Percentiles rank a stretch among this genome's conserved stretches.
Conservation (phyloP, 2,113 vertebrate species). For the Podiceps cristatus region DNA sequence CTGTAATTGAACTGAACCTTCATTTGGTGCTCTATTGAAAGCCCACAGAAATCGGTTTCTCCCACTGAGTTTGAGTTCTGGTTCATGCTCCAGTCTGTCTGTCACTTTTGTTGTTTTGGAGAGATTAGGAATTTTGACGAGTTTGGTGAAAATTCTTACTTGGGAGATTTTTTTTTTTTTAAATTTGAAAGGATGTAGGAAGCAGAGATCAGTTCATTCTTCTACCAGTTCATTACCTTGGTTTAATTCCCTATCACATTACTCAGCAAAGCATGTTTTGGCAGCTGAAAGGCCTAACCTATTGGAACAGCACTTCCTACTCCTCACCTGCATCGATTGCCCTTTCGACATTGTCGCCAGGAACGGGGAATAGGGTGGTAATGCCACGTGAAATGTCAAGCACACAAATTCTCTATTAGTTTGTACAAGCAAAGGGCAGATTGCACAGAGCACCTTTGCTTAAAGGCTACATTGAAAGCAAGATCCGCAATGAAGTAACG, state of each 20-base stretch:
- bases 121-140: not conserved
- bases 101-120: not conserved
- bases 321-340: not conserved
- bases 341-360: not conserved
- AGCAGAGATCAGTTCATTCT: not conserved
- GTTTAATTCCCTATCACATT: not conserved
- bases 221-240: not conserved
- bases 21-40: not conserved
- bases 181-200: not conserved
- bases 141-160: not conserved
- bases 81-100: not conserved
- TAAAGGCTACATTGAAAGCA: not conserved
- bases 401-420: not conserved
- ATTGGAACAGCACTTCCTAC: not conserved
- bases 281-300: not conserved
- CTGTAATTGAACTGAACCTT: not conserved
- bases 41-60: not conserved
- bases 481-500: not conserved
- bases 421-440: conserved; percentile 50
- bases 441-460: not conserved
- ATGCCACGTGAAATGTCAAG: conserved; percentile 49
- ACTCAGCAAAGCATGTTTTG: not conserved
- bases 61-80: not conserved
- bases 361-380: not conserved
- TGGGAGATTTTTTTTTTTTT: not conserved